Evolutionary conservation across 2,888 invertebrate species (phyloP).

Genomic region (Horisme vitalbata): DNA sequence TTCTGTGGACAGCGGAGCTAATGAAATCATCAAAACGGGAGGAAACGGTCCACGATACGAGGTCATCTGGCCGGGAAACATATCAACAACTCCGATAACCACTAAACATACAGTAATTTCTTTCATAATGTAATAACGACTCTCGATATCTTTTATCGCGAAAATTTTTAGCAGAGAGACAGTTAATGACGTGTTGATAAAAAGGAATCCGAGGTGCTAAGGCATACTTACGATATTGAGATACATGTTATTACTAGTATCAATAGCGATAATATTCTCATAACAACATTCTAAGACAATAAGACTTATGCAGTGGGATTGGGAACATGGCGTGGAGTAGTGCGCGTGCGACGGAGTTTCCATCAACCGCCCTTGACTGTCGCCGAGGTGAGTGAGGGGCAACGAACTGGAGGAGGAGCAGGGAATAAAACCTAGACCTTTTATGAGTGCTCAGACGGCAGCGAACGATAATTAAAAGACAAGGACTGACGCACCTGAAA

Average conservation of each 20-base stretch:
- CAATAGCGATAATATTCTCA: constrained; percentile 32
- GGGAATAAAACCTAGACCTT: constrained; percentile 19
- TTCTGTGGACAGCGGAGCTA: constrained; percentile 8
- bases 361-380: constrained; percentile 67
- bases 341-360: constrained; percentile 51
- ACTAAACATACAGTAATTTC: constrained; percentile 39
- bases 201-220: not conserved
- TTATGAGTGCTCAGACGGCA: constrained; percentile 10
- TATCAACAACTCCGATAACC: constrained; percentile 50
- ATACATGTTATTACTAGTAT: constrained; percentile 2
- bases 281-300: constrained; percentile 33
- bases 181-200: not conserved
- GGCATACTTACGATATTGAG: not conserved
- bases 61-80: constrained; percentile 62
- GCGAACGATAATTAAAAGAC: constrained; percentile 3
- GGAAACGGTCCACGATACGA: constrained; percentile 64
- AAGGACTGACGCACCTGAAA: not conserved
- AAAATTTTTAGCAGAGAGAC: not conserved
- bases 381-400: constrained; percentile 55
- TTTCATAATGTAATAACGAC: constrained; percentile 31
- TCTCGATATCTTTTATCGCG: constrained; percentile 4
- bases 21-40: constrained; percentile 44
- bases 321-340: constrained; percentile 48
- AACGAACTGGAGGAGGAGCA: constrained; percentile 45
- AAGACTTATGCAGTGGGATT: constrained; percentile 22